phyloP scores from a whole-genome alignment of 2,113 vertebrate genomes.

The Hemichromis elongatus region DNA sequence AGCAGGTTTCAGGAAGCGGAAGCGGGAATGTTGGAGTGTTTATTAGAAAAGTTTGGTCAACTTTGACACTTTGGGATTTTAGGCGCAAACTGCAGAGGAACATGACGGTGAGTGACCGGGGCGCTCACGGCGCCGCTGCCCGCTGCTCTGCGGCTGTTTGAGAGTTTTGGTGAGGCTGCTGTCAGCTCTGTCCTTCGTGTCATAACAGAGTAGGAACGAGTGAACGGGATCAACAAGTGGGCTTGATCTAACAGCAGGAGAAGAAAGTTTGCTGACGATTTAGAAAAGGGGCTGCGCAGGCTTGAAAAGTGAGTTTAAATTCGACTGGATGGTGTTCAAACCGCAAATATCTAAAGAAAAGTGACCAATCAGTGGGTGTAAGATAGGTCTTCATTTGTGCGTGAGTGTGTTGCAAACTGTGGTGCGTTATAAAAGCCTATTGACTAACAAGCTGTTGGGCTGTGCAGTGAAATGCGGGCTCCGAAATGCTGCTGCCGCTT shows the following conservation, averaged over 20 bases:
- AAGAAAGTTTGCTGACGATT: neutral
- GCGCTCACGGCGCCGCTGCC: neutral
- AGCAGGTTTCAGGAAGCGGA: slow-evolving; percentile 66
- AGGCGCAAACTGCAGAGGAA: neutral
- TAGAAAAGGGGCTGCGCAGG: neutral
- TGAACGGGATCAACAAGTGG: neutral
- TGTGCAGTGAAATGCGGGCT: neutral
- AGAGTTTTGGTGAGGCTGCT: neutral
- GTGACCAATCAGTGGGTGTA: neutral
- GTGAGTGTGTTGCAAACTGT: neutral
- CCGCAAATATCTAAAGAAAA: neutral
- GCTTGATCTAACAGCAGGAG: neutral
- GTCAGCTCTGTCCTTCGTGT: slow-evolving; percentile 12
- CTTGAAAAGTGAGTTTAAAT: neutral
- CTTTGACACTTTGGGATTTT: slow-evolving; percentile 22
- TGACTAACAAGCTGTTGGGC: neutral
- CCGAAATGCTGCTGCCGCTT: neutral
- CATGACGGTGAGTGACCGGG: slow-evolving; percentile 45
- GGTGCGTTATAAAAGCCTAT: neutral
- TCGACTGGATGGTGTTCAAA: neutral
- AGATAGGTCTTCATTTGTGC: neutral
- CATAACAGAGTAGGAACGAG: neutral
- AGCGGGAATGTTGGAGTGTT: slow-evolving; percentile 59
- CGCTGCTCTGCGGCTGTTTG: neutral
- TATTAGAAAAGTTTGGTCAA: slow-evolving; percentile 54